These are phyloP conservation scores for Cybosia mesomella DNA, from an alignment of 2,888 invertebrate species.

Conservation along the genomic window DNA sequence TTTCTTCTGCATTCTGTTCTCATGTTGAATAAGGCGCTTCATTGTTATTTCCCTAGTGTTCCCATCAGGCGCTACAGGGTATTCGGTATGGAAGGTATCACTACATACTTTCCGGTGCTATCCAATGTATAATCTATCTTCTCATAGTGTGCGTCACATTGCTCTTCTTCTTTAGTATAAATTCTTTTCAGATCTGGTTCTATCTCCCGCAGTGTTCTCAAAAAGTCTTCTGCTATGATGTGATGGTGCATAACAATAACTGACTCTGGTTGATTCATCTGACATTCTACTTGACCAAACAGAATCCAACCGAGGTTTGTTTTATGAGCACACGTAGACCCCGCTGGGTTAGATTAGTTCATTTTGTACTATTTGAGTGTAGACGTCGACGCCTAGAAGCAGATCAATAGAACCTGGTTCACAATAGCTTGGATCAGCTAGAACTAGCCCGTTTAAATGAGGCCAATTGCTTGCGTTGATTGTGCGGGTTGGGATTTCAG, in stretches of 20 bases:
- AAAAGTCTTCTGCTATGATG: too few species aligned
- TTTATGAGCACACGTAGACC: constrained; percentile 14
- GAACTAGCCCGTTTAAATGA: constrained; percentile 20
- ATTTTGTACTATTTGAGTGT: constrained; percentile 10
- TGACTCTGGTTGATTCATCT: too few species aligned
- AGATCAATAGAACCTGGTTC: too few species aligned
- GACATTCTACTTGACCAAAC: constrained; percentile 6
- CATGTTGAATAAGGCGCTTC: constrained; percentile 11
- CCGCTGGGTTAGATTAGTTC: too few species aligned
- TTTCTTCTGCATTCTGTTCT: constrained; percentile 17
- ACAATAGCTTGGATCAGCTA: constrained; percentile 25
- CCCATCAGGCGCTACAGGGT: constrained; percentile 6
- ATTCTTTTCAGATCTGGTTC: too few species aligned
- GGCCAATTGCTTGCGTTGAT: constrained; percentile 26
- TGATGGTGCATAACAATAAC: too few species aligned
- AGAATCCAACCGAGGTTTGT: constrained; percentile 20
- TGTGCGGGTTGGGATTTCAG: constrained; percentile 30
- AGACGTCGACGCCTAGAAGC: constrained; percentile 17
- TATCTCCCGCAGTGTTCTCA: too few species aligned
- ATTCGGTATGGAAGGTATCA: constrained; percentile 5
- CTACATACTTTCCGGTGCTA: too few species aligned
- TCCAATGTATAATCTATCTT: too few species aligned
- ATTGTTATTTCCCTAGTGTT: too few species aligned
- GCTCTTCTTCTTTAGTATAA: too few species aligned
- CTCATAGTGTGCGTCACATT: too few species aligned